These are phyloP conservation scores for Lemur catta DNA, from an alignment of 2,797 vertebrate genomes.

Conservation along the genomic window DNA sequence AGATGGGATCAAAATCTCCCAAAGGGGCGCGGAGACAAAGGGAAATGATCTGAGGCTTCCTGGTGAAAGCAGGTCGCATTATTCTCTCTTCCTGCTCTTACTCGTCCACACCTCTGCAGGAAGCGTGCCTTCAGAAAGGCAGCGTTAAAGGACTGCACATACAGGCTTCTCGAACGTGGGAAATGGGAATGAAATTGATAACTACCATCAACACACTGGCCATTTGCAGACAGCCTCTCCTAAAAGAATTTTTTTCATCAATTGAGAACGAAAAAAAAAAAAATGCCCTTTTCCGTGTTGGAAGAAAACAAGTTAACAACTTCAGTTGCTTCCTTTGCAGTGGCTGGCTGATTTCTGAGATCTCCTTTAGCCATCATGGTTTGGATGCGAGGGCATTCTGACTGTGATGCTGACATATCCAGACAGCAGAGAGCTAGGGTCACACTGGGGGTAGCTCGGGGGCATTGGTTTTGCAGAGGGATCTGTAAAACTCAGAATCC, in stretches of 20 bases:
- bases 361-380: not conserved
- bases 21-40: not conserved
- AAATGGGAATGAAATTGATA: conserved; percentile 7
- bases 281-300: conserved; percentile 19
- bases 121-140: not conserved
- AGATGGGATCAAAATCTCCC: conserved; percentile 56
- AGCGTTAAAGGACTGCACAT: not conserved
- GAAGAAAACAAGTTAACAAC: conserved; percentile 40
- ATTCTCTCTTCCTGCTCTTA: not conserved
- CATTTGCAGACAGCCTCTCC: not conserved
- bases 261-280: not conserved
- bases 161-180: not conserved
- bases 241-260: conserved; percentile 46
- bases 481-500: not conserved
- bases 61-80: conserved; percentile 34
- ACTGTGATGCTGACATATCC: not conserved
- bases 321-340: conserved; percentile 19
- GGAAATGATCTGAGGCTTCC: conserved; percentile 33
- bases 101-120: not conserved
- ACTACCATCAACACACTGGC: not conserved
- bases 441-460: not conserved
- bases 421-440: not conserved
- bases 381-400: not conserved
- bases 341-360: not conserved
- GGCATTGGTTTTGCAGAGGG: not conserved